Evolutionary conservation across 2,797 vertebrate species (phyloP).

Genomic region (Hydrolagus colliei): DNA sequence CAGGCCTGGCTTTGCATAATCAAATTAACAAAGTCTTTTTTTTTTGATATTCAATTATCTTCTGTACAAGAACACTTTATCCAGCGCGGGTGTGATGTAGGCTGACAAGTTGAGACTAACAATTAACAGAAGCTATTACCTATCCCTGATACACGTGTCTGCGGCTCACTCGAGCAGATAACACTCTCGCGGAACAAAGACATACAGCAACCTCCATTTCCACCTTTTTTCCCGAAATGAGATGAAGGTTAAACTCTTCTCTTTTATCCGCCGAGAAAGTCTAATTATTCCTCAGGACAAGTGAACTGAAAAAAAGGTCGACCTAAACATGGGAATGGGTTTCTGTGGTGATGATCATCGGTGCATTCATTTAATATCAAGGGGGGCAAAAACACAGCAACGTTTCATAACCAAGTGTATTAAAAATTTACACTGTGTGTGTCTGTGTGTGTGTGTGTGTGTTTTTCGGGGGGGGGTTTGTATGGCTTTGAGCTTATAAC

Average conservation of each 20-base stretch:
- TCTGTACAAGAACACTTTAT: constrained; percentile 60
- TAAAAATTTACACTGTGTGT: not conserved
- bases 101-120: constrained; percentile 42
- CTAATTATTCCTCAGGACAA: constrained; percentile 41
- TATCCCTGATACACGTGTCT: constrained; percentile 30
- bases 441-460: too few species aligned
- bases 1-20: constrained; percentile 71
- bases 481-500: not conserved
- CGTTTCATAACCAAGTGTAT: not conserved
- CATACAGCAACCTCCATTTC: constrained; percentile 30
- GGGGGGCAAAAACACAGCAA: constrained; percentile 34
- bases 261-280: constrained; percentile 40
- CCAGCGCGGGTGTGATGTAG: constrained; percentile 44
- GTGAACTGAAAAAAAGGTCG: constrained; percentile 44
- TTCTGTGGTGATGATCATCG: constrained; percentile 48
- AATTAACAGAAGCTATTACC: constrained; percentile 33
- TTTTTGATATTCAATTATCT: constrained; percentile 88
- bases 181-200: constrained; percentile 26
- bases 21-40: constrained; percentile 82
- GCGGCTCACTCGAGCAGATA: constrained; percentile 23
- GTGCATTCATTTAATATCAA: constrained; percentile 50
- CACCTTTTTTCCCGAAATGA: constrained; percentile 26
- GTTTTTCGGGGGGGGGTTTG: not conserved
- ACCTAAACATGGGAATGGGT: constrained; percentile 45
- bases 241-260: constrained; percentile 30